Base-by-base conservation (phyloP, 1,140 invertebrate species). In the Papilio polytes region DNA sequence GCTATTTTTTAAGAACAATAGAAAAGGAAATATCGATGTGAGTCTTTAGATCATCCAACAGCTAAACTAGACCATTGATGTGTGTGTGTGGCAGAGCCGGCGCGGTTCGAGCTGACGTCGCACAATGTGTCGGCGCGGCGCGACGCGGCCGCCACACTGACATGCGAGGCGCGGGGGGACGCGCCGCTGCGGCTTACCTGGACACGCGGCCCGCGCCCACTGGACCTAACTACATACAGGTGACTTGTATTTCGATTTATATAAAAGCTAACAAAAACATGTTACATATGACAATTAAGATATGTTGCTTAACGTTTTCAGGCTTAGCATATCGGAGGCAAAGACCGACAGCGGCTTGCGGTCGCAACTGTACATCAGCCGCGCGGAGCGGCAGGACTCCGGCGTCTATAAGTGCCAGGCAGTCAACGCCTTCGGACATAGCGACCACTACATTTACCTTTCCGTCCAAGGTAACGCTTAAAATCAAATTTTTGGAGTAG, bases 101-200 rank as follows among this genome's bases (percentile, higher is more conserved):
- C 97, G 0, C 96, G 97, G 83, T 98, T 98, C 91, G 97, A 97
- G 86, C 95, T 96, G 85, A 96, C 97, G 36, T 96, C 96, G 15
- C 96, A 96, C 86, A 97, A 97, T 88, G 95, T 97, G 74, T 97
- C 97, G 2, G 97, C 97, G 72, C 95, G 97, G 80, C 93, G 97
- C 81, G 96, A 97, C 46, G 96, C 97, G 86, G 96, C 96, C 2
- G 96, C 97, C 1, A 96, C 96, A 6, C 94, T 99, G 31, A 95
- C 97, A n/a, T 99, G 98, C 89, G 97, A 97, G 81, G 98, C 98
- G 3, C 97, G 97, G 82, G 98, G 98, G 1, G 98, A 99, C 91
- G 96, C 97, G 84, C 98, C 98, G 1, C 96, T 99, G 70, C 96
- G 97, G 80, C 96, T 99, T 31, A 96, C 96, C 10, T 99, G 98